Evolutionary conservation across 2,797 vertebrate genomes (phyloP).

Genomic region (Odontamblyopus lacepedii): DNA sequence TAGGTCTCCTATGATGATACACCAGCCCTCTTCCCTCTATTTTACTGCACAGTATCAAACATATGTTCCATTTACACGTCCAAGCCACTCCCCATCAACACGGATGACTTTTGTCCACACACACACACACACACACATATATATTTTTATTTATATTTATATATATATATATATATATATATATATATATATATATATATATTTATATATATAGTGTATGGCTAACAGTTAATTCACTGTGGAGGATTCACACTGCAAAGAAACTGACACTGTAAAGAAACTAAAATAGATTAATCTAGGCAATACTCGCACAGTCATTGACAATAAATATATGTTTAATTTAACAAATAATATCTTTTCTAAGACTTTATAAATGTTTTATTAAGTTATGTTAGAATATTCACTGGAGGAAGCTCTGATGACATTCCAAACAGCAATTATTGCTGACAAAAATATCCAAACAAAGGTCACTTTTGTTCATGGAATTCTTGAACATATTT

Average conservation of each 20-base stretch:
- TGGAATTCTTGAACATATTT: constrained; percentile 77
- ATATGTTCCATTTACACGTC: constrained; percentile 26
- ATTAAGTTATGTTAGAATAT: constrained; percentile 17
- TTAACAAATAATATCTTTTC: not conserved
- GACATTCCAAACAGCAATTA: constrained; percentile 53
- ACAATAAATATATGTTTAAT: not conserved
- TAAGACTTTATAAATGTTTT: not conserved
- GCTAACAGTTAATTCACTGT: not conserved
- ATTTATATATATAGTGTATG: not conserved
- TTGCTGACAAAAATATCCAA: constrained; percentile 46
- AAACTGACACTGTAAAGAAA: not conserved
- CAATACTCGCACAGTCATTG: not conserved
- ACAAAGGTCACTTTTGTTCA: constrained; percentile 72
- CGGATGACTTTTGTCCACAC: not conserved
- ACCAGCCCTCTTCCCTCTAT: constrained; percentile 27
- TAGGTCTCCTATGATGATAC: constrained; percentile 45
- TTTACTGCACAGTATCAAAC: constrained; percentile 34
- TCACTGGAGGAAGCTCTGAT: constrained; percentile 37
- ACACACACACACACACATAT: too few species aligned
- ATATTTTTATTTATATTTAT: too few species aligned
- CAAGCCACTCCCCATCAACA: not conserved
- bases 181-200: too few species aligned
- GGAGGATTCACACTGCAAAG: not conserved
- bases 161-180: not conserved
- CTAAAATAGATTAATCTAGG: not conserved